A percentile compares a stretch with the other conserved stretches of the same genome.
Evolutionary conservation across 1,140 invertebrate genomes (phyloP).

Genomic region (Tetragonula clypearis): DNA sequence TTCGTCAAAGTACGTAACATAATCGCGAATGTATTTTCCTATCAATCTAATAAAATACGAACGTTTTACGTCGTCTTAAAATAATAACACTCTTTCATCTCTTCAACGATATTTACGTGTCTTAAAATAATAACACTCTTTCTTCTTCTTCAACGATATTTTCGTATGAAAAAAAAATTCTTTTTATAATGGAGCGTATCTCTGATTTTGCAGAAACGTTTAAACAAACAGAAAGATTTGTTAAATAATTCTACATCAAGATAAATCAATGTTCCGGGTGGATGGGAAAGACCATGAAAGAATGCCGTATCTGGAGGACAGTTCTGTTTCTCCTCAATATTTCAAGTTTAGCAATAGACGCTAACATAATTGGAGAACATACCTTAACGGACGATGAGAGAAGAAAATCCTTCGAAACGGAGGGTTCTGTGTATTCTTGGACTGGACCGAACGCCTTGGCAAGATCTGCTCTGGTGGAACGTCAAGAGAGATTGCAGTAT

Average conservation of each 20-base stretch:
- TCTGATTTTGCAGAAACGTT: not conserved
- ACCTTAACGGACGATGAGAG: constrained; percentile 22
- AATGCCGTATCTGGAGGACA: constrained; percentile 61
- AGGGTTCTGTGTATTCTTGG: constrained; percentile 68
- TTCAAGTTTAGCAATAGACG: constrained; percentile 27
- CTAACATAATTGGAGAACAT: constrained; percentile 18
- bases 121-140: not conserved
- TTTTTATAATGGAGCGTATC: not conserved
- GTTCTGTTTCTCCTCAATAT: constrained; percentile 47
- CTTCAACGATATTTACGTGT: not conserved
- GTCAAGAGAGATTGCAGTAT: constrained; percentile 87
- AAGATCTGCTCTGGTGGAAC: constrained; percentile 78
- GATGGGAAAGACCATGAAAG: constrained; percentile 63
- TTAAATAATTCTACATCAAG: not conserved
- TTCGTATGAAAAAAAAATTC: not conserved
- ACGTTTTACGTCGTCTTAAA: not conserved
- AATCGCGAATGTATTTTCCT: not conserved
- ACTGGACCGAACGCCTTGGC: constrained; percentile 75
- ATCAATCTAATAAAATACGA: not conserved
- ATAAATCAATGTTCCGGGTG: constrained; percentile 61
- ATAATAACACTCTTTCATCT: not conserved
- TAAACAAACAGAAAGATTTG: not conserved
- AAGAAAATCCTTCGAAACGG: constrained; percentile 14
- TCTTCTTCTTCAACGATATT: not conserved
- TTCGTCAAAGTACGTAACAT: not conserved